Percentiles rank a stretch among this genome's conserved stretches.
Conservation (phyloP, 1,140 invertebrate genomes). For the Cecropterus lyciades region DNA sequence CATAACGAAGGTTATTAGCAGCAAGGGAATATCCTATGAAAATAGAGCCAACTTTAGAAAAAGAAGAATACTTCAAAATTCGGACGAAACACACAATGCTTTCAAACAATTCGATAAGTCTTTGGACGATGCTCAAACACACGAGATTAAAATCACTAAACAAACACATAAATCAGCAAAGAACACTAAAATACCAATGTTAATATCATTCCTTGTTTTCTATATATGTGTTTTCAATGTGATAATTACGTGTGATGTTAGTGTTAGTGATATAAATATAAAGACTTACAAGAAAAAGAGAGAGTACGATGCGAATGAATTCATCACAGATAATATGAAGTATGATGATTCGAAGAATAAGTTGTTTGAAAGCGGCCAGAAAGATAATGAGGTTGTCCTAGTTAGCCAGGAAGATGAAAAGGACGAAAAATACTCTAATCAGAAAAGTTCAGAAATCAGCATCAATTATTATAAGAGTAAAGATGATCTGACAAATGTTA, state of each 20-base stretch:
- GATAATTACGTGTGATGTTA: constrained; percentile 79
- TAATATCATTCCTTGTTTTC: constrained; percentile 61
- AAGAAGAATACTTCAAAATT: constrained; percentile 45
- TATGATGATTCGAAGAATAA: constrained; percentile 38
- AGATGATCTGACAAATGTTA: constrained; percentile 49
- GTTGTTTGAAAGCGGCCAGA: constrained; percentile 43
- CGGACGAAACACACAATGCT: constrained; percentile 39
- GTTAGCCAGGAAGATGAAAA: constrained; percentile 52
- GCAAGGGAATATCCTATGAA: constrained; percentile 50
- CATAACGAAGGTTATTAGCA: constrained; percentile 44
- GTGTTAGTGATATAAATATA: constrained; percentile 67
- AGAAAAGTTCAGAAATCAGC: constrained; percentile 50
- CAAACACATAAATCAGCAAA: constrained; percentile 25
- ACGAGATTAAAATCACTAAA: constrained; percentile 63
- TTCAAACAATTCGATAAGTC: constrained; percentile 46
- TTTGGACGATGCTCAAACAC: constrained; percentile 76
- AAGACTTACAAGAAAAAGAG: constrained; percentile 47
- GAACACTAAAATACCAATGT: constrained; percentile 42
- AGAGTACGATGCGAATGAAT: constrained; percentile 35
- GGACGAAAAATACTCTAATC: constrained; percentile 53
- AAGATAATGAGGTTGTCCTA: constrained; percentile 46
- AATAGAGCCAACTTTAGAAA: constrained; percentile 57
- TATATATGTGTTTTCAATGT: constrained; percentile 74
- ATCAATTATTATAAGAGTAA: constrained; percentile 60
- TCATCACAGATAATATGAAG: constrained; percentile 38